Percentiles rank a stretch among this genome's conserved stretches.
phyloP scores from a whole-genome alignment of 2,797 vertebrate species.

The Synanceia verrucosa region DNA sequence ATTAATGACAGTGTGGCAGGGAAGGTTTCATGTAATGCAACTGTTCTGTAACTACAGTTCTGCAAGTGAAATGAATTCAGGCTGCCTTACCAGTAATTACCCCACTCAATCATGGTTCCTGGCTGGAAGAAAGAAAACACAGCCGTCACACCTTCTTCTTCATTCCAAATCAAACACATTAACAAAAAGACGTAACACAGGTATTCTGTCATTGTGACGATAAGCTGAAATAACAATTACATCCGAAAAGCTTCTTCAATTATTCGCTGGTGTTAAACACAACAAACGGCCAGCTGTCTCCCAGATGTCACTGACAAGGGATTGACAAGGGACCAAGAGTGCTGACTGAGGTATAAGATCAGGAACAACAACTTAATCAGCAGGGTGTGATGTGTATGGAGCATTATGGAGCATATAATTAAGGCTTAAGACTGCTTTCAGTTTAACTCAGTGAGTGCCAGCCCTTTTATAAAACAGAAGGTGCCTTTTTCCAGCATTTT shows the following conservation, averaged over 20 bases:
- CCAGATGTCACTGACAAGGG: conserved; percentile 7
- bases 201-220: conserved; percentile 39
- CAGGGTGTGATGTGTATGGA: neutral
- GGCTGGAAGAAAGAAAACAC: conserved; percentile 85
- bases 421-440: neutral
- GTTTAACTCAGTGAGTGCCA: neutral
- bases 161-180: conserved; percentile 32
- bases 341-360: too few relatives aligned
- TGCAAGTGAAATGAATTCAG: conserved; percentile 57
- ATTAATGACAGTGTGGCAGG: conserved; percentile 58
- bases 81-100: conserved; percentile 96
- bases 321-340: too few relatives aligned
- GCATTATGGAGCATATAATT: neutral
- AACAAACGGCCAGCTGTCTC: conserved; percentile 19
- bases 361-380: conserved; percentile 24
- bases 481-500: too few relatives aligned
- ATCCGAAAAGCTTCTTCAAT: conserved; percentile 18
- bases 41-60: conserved; percentile 67
- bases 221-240: conserved; percentile 36
- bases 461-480: too few relatives aligned
- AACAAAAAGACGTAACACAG: neutral
- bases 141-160: conserved; percentile 5
- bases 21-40: conserved; percentile 51
- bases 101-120: conserved; percentile 99
- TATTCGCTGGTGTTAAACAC: conserved; percentile 24